Evolutionary conservation across 2,888 invertebrate genomes (phyloP).

Genomic region (Metellina segmentata): DNA sequence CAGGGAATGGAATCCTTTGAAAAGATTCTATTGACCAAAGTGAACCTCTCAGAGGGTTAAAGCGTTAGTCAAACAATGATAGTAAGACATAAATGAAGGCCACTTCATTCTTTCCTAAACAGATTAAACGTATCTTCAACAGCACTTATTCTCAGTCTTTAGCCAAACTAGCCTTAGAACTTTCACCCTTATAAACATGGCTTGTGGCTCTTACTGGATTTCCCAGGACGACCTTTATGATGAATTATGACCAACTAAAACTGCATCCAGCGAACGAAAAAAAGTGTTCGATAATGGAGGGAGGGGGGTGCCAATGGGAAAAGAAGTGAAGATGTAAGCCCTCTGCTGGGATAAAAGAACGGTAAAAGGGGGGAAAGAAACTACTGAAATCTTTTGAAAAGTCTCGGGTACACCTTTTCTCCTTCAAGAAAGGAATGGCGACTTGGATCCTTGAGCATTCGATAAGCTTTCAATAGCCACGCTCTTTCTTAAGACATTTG

Average conservation of each 20-base stretch:
- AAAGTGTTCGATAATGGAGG: slow-evolving; percentile 39
- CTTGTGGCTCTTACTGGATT: slow-evolving; percentile 40
- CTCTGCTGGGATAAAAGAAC: not conserved
- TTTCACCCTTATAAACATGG: slow-evolving; percentile 13
- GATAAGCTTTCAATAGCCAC: slow-evolving; percentile 44
- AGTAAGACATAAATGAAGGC: no score
- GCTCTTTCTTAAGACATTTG: slow-evolving; percentile 12
- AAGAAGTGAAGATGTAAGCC: slow-evolving; percentile 27
- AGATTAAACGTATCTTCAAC: slow-evolving; percentile 21
- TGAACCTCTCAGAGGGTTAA: no score
- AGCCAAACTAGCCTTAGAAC: not conserved
- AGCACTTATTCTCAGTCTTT: slow-evolving; percentile 15
- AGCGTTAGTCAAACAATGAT: no score
- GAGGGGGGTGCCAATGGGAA: not conserved
- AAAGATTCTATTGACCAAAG: no score
- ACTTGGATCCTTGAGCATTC: slow-evolving; percentile 42
- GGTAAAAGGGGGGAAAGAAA: slow-evolving; percentile 10
- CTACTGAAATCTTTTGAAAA: slow-evolving; percentile 11
- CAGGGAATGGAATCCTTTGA: no score
- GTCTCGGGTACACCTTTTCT: slow-evolving; percentile 40
- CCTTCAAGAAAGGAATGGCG: slow-evolving; percentile 12
- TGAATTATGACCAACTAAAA: slow-evolving; percentile 53
- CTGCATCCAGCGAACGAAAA: not conserved
- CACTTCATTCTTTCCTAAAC: not conserved
- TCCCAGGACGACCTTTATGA: slow-evolving; percentile 46